Evolutionary conservation across 2,797 vertebrate genomes (phyloP), one percentile per base, ranked within the genome.

Genomic region (Lemur catta): DNA sequence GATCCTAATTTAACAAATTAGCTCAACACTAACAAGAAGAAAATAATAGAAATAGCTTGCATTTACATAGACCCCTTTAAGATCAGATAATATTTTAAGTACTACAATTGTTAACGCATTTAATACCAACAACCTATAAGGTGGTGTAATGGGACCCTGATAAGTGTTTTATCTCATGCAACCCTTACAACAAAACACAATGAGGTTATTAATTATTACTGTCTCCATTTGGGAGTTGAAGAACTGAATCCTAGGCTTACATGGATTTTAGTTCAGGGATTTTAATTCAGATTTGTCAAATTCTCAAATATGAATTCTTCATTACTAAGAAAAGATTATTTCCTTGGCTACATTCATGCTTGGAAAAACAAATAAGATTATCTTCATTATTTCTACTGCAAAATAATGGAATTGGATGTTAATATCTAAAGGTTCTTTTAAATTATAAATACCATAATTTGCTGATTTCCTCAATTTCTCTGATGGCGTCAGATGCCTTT

Each of bases 281-380:
- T 82, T 86, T 38, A 91, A 91, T 76, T 76, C 35, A 86, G 26
- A 81, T 82, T 78, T 95, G 33, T 82, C 41, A 82, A 48, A 65
- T 61, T 89, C 18, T 93, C 28, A 65, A 76, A 81, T 43, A 55
- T 20, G 69, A 92, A 79, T 50, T 59, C n/a, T 48, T 57, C 80
- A 84, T 75, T 93, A 50, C 35, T 79, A 26, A 14, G 63, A 55
- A 59, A 86, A 75, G 38, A 76, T 41, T 52, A 0, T 93, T 26
- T 67, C 38, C 24, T 76, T 85, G 3, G 10, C n/a, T 78, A 14
- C 65, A 59, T 26, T 91, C 6, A 6, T 79, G 6, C 41, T 79
- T 43, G 8, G 41, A 2, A 69, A 63, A 63, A 55, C 22, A 87
- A 89, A 38, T 48, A 8, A 82, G 63, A 38, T n/a, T 69, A 1